Evolutionary conservation across 2,113 vertebrate genomes (phyloP).

Genomic region (Tenrec ecaudatus): DNA sequence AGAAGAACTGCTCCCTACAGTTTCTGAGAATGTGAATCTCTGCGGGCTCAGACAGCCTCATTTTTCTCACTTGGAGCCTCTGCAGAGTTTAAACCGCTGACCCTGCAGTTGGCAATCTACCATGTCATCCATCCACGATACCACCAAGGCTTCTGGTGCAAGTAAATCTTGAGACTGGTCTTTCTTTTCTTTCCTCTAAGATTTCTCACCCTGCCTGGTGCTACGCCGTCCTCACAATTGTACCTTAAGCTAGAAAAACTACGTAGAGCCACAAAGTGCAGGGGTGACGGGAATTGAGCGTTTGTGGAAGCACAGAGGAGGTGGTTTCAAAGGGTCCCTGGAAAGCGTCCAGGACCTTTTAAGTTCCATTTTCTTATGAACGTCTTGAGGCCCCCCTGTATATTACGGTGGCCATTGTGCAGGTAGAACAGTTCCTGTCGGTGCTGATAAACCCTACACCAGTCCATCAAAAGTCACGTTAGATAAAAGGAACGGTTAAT

Average conservation of each 20-base stretch:
- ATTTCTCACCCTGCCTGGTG: neutral
- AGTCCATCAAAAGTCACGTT: neutral
- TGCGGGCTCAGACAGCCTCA: no score
- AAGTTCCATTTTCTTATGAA: no score
- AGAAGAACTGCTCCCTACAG: no score
- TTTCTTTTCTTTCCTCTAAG: neutral
- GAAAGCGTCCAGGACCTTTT: no score
- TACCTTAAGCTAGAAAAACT: neutral
- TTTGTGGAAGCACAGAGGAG: neutral
- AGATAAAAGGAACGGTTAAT: conserved; percentile 18
- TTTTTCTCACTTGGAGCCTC: no score
- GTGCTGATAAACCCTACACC: conserved; percentile 29
- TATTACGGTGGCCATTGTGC: neutral
- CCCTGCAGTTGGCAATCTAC: no score
- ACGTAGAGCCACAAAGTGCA: neutral
- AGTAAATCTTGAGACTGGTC: conserved; percentile 9
- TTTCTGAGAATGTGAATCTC: no score
- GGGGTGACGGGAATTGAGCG: neutral
- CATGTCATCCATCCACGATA: no score
- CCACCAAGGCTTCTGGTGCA: neutral
- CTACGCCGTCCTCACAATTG: no score
- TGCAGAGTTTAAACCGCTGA: no score
- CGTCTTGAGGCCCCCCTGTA: no score
- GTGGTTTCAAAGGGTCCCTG: neutral
- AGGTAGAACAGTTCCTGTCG: neutral